These are phyloP conservation scores for Eulemur mongoz DNA, from an alignment of 2,797 vertebrate genomes.

Conservation along the genomic window DNA sequence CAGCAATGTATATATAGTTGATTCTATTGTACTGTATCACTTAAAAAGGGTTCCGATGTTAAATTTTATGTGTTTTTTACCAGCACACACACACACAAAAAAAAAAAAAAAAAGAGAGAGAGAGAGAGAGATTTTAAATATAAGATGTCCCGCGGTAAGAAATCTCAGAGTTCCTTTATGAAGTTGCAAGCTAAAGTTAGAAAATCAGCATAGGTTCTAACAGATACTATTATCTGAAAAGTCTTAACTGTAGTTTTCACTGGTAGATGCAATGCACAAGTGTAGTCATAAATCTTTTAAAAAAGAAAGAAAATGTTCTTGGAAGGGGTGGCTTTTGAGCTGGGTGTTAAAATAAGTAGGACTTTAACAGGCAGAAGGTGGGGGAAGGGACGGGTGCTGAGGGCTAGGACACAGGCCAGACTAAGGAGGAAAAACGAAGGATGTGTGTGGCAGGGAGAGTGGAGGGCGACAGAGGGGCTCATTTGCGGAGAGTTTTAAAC, in stretches of 20 bases:
- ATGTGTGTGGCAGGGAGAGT: not conserved
- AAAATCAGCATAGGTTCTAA: not conserved
- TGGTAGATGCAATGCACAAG: not conserved
- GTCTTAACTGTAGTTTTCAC: not conserved
- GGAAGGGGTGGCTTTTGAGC: not conserved
- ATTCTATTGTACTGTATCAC: no score
- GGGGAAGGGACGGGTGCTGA: not conserved
- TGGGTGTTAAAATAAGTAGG: not conserved
- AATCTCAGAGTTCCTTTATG: not conserved
- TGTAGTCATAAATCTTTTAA: not conserved
- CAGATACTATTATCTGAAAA: not conserved
- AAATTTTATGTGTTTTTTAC: not conserved
- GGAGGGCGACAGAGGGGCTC: not conserved
- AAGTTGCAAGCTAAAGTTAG: not conserved
- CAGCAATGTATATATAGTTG: not conserved
- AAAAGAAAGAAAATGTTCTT: not conserved
- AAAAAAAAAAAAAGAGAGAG: not conserved
- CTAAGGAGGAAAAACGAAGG: not conserved
- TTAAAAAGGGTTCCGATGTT: not conserved
- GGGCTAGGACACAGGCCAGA: not conserved
- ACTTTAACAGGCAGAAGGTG: not conserved
- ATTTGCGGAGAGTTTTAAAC: not conserved
- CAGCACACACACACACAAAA: not conserved
- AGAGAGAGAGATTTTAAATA: not conserved
- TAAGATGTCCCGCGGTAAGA: not conserved